Conservation (phyloP, 2,797 vertebrate genomes). For the Sebastes cheni region DNA sequence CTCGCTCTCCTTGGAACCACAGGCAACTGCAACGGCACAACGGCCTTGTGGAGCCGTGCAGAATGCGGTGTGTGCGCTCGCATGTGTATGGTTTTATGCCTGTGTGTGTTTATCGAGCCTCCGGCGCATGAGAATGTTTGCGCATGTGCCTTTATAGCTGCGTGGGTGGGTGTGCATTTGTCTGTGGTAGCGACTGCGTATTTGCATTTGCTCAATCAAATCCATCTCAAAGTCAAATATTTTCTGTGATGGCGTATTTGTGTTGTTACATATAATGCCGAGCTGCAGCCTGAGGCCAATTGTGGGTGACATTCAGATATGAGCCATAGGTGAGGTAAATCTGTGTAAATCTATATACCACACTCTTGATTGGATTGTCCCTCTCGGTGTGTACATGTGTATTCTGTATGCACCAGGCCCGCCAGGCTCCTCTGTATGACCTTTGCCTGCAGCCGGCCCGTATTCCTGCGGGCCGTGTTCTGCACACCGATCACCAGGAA, state of each 20-base stretch:
- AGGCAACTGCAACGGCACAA: constrained; percentile 51
- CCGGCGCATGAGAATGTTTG: constrained; percentile 21
- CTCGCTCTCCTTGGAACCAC: constrained; percentile 72
- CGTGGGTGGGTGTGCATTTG: constrained; percentile 24
- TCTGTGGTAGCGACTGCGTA: constrained; percentile 10
- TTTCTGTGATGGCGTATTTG: constrained; percentile 46
- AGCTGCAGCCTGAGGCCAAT: constrained; percentile 32
- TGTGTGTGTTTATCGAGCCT: constrained; percentile 20
- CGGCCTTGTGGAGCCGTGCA: constrained; percentile 52
- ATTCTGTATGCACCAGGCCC: constrained; percentile 42
- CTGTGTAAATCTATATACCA: constrained; percentile 42
- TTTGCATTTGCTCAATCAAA: constrained; percentile 45
- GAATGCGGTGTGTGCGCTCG: constrained; percentile 1
- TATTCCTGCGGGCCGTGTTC: constrained; percentile 69
- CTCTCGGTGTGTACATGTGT: constrained; percentile 46
- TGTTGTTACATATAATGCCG: constrained; percentile 13
- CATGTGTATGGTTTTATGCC: neutral
- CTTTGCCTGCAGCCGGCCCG: constrained; percentile 69
- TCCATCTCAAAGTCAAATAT: constrained; percentile 53
- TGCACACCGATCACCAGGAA: constrained; percentile 69
- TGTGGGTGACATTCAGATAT: constrained; percentile 20
- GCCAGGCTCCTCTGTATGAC: constrained; percentile 59
- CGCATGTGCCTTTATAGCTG: constrained; percentile 34
- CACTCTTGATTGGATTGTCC: constrained; percentile 52
- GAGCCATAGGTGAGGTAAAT: constrained; percentile 17